Percentiles rank a stretch among this genome's conserved stretches.
phyloP scores from a whole-genome alignment of 2,797 vertebrate species.

The Gambusia yucatana region DNA sequence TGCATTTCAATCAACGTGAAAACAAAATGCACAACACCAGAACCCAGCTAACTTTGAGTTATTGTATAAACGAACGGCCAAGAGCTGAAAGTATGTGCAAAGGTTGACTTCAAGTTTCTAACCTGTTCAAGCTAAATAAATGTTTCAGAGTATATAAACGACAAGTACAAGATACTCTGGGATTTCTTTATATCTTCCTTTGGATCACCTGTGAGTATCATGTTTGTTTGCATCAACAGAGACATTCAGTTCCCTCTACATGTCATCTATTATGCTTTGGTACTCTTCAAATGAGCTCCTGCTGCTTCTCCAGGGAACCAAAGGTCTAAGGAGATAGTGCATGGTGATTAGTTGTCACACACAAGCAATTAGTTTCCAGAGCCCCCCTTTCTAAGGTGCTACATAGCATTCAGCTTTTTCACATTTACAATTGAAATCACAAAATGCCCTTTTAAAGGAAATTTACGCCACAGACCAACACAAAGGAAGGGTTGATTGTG shows the following conservation, averaged over 20 bases:
- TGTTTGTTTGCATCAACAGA: constrained; percentile 49
- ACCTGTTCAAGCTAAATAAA: background rate
- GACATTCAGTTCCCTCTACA: constrained; percentile 47
- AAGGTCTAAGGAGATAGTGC: constrained; percentile 42
- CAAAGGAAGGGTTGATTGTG: background rate
- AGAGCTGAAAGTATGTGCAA: constrained; percentile 7
- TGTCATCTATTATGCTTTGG: constrained; percentile 24
- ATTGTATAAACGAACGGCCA: constrained; percentile 23
- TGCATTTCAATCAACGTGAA: constrained; percentile 38
- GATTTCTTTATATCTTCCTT: constrained; percentile 6
- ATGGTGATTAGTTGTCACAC: constrained; percentile 45
- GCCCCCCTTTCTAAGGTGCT: constrained; percentile 22
- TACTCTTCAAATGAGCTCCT: constrained; percentile 36
- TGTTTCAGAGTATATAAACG: background rate
- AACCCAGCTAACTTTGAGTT: constrained; percentile 22
- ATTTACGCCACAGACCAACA: background rate
- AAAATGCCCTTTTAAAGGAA: background rate
- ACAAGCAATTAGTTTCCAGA: constrained; percentile 53
- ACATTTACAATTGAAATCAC: background rate
- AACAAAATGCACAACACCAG: background rate
- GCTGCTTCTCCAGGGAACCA: constrained; percentile 38
- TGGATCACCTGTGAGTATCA: constrained; percentile 43
- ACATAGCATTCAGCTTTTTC: background rate
- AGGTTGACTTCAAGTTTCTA: background rate
- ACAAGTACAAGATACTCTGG: background rate